Conservation (phyloP, 2,888 invertebrate genomes). For the Drosophila suboccidentalis region DNA sequence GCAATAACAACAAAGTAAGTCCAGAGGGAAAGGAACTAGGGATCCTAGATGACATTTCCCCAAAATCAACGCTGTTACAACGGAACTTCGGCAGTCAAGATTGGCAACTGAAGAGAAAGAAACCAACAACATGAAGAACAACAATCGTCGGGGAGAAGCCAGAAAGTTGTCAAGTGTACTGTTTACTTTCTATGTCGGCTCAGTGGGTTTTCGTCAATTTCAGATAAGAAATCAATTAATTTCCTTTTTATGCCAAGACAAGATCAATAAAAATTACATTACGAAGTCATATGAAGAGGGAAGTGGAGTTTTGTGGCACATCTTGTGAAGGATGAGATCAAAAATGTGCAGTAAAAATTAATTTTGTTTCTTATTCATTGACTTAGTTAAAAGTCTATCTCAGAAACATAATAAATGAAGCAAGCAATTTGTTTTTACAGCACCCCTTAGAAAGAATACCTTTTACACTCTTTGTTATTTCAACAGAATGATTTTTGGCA, state of each 20-base stretch:
- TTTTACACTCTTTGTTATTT: neutral
- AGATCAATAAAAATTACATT: constrained; percentile 44
- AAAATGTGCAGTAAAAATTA: too few species aligned
- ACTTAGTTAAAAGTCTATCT: too few species aligned
- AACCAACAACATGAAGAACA: neutral
- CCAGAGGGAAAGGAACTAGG: neutral
- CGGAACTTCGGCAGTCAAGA: constrained; percentile 37
- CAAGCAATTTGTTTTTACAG: neutral
- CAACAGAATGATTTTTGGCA: constrained; percentile 6
- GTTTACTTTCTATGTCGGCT: constrained; percentile 47
- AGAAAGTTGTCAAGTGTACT: constrained; percentile 54
- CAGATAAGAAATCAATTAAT: constrained; percentile 73
- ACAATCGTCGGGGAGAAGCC: neutral
- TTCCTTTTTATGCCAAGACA: constrained; percentile 24
- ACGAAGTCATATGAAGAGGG: neutral
- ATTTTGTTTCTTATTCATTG: too few species aligned
- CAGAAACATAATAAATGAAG: neutral
- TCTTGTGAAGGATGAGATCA: too few species aligned
- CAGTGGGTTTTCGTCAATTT: constrained; percentile 34
- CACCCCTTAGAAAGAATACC: neutral
- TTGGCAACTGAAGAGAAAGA: constrained; percentile 9
- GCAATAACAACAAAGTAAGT: constrained; percentile 52
- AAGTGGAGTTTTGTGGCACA: neutral
- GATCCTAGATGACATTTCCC: constrained; percentile 33
- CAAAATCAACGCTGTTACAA: constrained; percentile 57